Percentiles rank a stretch among this genome's conserved stretches.
Conservation (phyloP, 2,113 vertebrate species). For the Empidonax traillii region DNA sequence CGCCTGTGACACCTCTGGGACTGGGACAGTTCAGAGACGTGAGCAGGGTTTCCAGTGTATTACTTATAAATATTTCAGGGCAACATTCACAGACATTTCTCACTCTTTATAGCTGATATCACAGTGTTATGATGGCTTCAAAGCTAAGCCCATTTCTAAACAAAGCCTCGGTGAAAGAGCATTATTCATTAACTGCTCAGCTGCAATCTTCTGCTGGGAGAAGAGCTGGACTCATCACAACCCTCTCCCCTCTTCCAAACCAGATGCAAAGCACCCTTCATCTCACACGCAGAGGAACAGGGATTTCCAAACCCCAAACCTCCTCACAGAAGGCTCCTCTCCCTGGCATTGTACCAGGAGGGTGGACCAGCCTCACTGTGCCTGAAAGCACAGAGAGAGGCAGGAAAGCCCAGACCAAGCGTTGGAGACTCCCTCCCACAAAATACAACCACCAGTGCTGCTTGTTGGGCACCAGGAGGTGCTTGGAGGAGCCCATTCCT, state of each 20-base stretch:
- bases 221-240: neutral
- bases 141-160: neutral
- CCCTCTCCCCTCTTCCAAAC: neutral
- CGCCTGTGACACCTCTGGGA: neutral
- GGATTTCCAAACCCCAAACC: neutral
- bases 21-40: neutral
- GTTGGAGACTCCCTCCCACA: neutral
- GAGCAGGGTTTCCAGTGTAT: neutral
- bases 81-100: neutral
- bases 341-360: accelerated
- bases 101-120: neutral
- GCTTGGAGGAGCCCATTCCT: neutral
- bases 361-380: accelerated
- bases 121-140: accelerated
- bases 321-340: neutral
- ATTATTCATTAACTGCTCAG: neutral
- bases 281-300: accelerated
- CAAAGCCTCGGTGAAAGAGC: neutral
- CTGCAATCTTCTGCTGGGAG: neutral
- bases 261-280: neutral
- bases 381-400: neutral
- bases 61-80: neutral
- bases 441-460: neutral
- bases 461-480: neutral
- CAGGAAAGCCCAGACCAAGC: neutral